Conservation (phyloP, 2,888 invertebrate genomes). For the Pristionchus entomophagus region DNA sequence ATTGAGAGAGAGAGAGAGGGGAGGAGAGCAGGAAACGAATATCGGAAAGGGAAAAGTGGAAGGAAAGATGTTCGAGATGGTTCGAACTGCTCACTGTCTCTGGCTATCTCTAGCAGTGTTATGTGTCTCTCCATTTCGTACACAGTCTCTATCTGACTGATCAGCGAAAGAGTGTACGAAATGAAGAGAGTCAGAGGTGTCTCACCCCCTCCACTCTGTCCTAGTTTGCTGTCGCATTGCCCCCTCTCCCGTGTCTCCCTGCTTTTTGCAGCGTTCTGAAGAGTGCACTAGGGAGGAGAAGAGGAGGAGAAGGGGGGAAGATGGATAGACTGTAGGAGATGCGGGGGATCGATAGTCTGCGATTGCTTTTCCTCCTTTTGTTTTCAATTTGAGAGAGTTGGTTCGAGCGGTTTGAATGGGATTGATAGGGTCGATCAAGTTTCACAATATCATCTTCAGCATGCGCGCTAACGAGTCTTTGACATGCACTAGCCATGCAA, state of each 20-base stretch:
- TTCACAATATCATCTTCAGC: no score
- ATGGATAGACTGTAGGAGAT: constrained; percentile 20
- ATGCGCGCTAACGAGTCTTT: no score
- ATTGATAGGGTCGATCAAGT: no score
- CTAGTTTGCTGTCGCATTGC: constrained; percentile 35
- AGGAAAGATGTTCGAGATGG: background rate
- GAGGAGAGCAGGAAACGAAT: background rate
- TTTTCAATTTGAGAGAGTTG: no score
- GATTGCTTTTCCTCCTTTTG: no score
- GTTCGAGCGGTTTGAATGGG: no score
- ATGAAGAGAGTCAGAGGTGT: background rate
- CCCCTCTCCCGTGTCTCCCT: background rate
- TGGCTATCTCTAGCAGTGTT: background rate
- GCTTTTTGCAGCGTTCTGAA: background rate
- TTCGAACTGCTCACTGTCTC: background rate
- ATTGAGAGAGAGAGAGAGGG: background rate
- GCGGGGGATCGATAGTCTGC: background rate
- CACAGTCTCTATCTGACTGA: background rate
- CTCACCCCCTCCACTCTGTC: background rate
- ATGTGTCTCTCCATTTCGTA: background rate
- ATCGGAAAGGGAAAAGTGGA: background rate
- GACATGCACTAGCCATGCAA: no score
- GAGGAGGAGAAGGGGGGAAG: background rate
- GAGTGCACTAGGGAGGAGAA: background rate
- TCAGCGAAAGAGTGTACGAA: background rate